Evolutionary conservation across 2,888 invertebrate genomes (phyloP).

Genomic region (Bhutanitis thaidina): DNA sequence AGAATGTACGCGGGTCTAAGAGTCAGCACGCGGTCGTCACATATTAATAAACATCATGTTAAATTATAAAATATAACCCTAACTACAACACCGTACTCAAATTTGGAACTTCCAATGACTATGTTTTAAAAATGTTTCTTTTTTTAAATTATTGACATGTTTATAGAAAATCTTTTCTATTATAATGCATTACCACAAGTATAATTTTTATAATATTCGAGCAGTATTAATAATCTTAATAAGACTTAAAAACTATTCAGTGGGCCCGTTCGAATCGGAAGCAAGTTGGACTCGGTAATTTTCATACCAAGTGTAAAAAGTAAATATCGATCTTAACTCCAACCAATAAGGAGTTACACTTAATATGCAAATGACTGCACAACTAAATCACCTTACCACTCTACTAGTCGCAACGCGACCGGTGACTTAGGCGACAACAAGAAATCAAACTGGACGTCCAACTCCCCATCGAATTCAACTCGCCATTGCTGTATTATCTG

Average conservation of each 20-base stretch:
- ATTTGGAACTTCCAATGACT: too few species aligned
- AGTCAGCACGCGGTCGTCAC: too few species aligned
- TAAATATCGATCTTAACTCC: background rate
- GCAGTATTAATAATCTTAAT: constrained; percentile 6
- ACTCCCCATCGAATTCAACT: constrained; percentile 83
- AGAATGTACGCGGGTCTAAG: too few species aligned
- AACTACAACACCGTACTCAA: too few species aligned
- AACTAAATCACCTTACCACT: constrained; percentile 57
- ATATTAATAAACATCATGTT: too few species aligned
- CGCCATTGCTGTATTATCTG: constrained; percentile 86
- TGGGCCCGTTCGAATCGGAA: constrained; percentile 14
- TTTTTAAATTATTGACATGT: too few species aligned
- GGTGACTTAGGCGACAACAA: constrained; percentile 88
- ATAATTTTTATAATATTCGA: constrained; percentile 1
- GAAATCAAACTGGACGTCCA: constrained; percentile 90
- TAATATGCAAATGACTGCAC: background rate
- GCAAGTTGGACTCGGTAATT: background rate
- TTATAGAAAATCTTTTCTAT: background rate
- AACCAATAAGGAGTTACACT: background rate
- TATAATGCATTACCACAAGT: constrained; percentile 2
- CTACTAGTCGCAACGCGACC: constrained; percentile 83
- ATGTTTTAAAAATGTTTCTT: too few species aligned
- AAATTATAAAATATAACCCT: too few species aligned
- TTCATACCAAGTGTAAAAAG: background rate
- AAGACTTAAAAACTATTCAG: constrained; percentile 12